A percentile compares a stretch with the other conserved stretches of the same genome.
phyloP scores from a whole-genome alignment of 2,797 vertebrate species.

The Potorous gilbertii region DNA sequence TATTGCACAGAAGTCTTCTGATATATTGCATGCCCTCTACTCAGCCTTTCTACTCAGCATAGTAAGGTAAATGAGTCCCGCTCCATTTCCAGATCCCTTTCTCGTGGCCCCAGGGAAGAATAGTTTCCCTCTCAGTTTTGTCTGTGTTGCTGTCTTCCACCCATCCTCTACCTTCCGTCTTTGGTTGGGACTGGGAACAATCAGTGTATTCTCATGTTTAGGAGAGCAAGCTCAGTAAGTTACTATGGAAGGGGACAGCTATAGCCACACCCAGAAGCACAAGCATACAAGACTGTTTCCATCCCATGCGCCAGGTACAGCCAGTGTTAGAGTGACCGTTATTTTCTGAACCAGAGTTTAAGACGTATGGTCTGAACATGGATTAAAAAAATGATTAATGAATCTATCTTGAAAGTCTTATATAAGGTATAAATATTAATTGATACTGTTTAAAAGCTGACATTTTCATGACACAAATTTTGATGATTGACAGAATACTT shows the following conservation, averaged over 20 bases:
- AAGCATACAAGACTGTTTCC: neutral
- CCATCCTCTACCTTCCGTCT: neutral
- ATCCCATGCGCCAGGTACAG: neutral
- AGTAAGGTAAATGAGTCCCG: neutral
- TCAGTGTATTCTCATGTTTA: neutral
- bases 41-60: no score
- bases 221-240: neutral
- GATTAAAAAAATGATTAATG: neutral
- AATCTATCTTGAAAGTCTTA: neutral
- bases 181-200: neutral
- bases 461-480: neutral
- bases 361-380: neutral
- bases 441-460: no score
- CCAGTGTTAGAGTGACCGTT: neutral
- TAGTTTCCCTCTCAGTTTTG: neutral
- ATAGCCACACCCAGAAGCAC: neutral
- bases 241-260: no score
- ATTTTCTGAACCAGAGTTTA: neutral
- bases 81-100: neutral
- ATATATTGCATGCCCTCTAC: neutral
- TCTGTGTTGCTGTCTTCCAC: neutral
- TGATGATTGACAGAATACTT: neutral
- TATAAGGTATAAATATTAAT: neutral
- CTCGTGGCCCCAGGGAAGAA: neutral
- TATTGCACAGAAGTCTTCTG: neutral